Evolutionary conservation across 2,888 invertebrate genomes (phyloP).

Genomic region (Sturmia bella): DNA sequence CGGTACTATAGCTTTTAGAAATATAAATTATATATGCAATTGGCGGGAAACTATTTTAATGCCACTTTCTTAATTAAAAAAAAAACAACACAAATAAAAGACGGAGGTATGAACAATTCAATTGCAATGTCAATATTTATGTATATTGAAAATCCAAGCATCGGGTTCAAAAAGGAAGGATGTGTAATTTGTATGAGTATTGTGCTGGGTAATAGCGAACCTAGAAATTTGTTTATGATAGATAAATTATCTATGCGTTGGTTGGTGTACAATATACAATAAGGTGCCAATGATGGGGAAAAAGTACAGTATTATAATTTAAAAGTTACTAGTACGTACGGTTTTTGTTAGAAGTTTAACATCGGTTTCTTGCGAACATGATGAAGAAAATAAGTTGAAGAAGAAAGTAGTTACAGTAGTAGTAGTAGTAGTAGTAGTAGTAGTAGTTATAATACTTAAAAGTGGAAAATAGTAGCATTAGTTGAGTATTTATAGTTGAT

Average conservation of each 20-base stretch:
- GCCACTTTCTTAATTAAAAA: too few species aligned
- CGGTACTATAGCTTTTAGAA: too few species aligned
- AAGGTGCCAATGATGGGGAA: slow-evolving; percentile 21
- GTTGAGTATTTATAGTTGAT: slow-evolving; percentile 42
- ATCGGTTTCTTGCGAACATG: slow-evolving; percentile 36
- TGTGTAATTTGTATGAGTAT: slow-evolving; percentile 9
- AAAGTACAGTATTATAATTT: slow-evolving; percentile 33
- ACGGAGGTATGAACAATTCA: too few species aligned
- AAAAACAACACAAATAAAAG: too few species aligned
- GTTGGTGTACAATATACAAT: slow-evolving; percentile 32
- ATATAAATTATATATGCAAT: too few species aligned
- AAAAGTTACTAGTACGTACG: slow-evolving; percentile 49
- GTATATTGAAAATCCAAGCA: slow-evolving; percentile 3
- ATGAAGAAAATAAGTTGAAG: slow-evolving; percentile 43
- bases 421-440: slow-evolving; percentile 24
- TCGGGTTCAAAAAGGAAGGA: slow-evolving; percentile 11
- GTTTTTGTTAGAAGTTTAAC: slow-evolving; percentile 33
- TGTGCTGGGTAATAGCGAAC: slow-evolving; percentile 39
- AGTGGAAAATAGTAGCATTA: slow-evolving; percentile 41
- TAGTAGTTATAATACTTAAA: slow-evolving; percentile 24
- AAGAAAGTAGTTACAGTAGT: slow-evolving; percentile 35
- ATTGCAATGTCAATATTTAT: not conserved
- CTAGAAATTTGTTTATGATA: slow-evolving; percentile 22
- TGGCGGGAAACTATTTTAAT: too few species aligned
- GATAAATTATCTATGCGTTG: slow-evolving; percentile 32